These are phyloP conservation scores for Hucho hucho DNA, from an alignment of 2,113 vertebrate species.

Conservation along the genomic window DNA sequence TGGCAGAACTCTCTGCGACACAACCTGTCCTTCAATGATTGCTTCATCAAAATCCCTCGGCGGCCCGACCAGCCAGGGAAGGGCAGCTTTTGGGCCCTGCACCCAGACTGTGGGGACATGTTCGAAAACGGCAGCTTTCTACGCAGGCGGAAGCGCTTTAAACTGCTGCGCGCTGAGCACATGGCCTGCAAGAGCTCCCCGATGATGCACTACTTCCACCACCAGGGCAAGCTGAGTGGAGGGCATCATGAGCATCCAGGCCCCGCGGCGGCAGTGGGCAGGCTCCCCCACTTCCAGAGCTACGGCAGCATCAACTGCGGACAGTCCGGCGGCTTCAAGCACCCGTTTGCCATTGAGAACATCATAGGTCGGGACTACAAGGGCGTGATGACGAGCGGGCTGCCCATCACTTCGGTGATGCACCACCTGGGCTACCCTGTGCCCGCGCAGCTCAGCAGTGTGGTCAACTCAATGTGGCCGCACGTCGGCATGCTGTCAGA, in stretches of 20 bases:
- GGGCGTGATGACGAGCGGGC: slow-evolving; percentile 85
- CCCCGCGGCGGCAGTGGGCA: slow-evolving; percentile 70
- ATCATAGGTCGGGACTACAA: slow-evolving; percentile 95
- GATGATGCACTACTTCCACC: slow-evolving; percentile 85
- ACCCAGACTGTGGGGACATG: slow-evolving; percentile 93
- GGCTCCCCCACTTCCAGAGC: slow-evolving; percentile 84
- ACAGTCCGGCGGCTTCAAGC: slow-evolving; percentile 83
- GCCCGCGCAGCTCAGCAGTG: slow-evolving; percentile 84
- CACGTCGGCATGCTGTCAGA: slow-evolving; percentile 90
- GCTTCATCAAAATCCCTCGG: slow-evolving; percentile 92
- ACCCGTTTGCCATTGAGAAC: slow-evolving; percentile 93
- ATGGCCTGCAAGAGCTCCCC: slow-evolving; percentile 79
- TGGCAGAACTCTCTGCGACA: slow-evolving; percentile 93
- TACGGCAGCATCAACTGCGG: slow-evolving; percentile 66
- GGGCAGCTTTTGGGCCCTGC: slow-evolving; percentile 92
- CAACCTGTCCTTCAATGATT: slow-evolving; percentile 93
- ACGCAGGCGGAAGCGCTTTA: slow-evolving; percentile 88
- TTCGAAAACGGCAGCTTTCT: slow-evolving; percentile 93
- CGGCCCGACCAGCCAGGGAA: slow-evolving; percentile 90
- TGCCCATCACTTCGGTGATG: slow-evolving; percentile 94
- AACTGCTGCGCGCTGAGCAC: slow-evolving; percentile 85
- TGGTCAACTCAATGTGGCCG: slow-evolving; percentile 93
- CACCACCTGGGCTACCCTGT: slow-evolving; percentile 93
- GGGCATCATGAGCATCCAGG: slow-evolving; percentile 70
- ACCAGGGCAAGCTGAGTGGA: slow-evolving; percentile 66